Percentiles rank a stretch among this genome's conserved stretches.
Evolutionary conservation across 37 sponge, comb jelly and placozoan species (phyloP).

Genomic region (Lycopodina hypogea): DNA sequence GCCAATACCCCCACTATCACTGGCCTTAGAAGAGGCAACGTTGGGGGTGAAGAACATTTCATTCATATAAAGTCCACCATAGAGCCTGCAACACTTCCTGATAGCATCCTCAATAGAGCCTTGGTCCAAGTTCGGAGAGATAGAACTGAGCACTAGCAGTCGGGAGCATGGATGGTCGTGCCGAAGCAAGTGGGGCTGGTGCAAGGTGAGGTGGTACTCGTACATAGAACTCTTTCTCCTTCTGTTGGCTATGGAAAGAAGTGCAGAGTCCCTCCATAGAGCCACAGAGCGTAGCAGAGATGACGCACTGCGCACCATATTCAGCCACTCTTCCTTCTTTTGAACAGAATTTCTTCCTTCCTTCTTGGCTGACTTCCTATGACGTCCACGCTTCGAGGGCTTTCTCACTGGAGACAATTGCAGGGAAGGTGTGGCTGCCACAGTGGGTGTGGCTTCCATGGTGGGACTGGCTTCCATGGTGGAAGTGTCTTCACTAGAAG

Average conservation of each 20-base stretch:
- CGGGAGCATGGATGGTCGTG: conserved; percentile 31
- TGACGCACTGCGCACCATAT: not conserved
- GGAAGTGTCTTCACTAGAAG: not conserved
- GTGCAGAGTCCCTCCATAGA: not conserved
- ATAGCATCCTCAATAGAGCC: conserved; percentile 26
- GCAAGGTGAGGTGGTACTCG: not conserved
- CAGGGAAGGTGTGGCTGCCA: conserved; percentile 1
- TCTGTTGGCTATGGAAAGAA: not conserved
- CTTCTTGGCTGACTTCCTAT: conserved; percentile 12
- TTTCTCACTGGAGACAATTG: not conserved
- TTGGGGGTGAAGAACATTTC: conserved; percentile 37
- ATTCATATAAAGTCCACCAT: conserved; percentile 71
- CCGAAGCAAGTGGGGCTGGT: not conserved
- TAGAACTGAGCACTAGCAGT: conserved; percentile 70
- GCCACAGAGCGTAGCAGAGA: conserved; percentile 7
- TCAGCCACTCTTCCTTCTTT: conserved; percentile 50
- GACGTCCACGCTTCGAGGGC: conserved; percentile 3
- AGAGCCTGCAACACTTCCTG: conserved; percentile 18
- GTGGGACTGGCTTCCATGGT: not conserved
- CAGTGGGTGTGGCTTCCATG: conserved; percentile 7
- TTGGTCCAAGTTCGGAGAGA: conserved; percentile 30
- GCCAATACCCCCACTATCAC: not conserved
- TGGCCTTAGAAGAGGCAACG: conserved; percentile 5
- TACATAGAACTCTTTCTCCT: not conserved
- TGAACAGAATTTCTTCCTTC: not conserved